Conservation (phyloP, 2,888 invertebrate genomes). For the Thera britannica region DNA sequence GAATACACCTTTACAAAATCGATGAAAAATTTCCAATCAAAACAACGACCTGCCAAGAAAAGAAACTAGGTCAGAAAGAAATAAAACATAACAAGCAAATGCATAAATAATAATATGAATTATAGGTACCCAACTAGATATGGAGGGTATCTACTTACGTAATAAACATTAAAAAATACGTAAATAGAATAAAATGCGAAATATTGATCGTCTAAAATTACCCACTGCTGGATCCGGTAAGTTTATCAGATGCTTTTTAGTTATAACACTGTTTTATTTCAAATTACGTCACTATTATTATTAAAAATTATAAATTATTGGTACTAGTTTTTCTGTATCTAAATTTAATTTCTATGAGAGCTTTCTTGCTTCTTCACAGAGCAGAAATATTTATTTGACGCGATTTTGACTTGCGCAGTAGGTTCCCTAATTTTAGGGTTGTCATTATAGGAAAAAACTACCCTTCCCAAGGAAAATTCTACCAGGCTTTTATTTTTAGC, state of each 20-base stretch:
- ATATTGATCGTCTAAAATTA: background rate
- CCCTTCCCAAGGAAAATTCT: slow-evolving; percentile 25
- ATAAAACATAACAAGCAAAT: too few species aligned
- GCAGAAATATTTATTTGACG: slow-evolving; percentile 49
- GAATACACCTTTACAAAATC: background rate
- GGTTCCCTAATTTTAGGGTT: slow-evolving; percentile 42
- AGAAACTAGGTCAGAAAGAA: background rate
- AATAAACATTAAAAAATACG: too few species aligned
- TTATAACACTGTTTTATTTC: background rate
- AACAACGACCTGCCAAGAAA: background rate
- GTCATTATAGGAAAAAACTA: slow-evolving; percentile 39
- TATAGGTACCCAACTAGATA: too few species aligned
- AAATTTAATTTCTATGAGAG: background rate
- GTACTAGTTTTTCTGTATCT: background rate
- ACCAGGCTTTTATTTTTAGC: too few species aligned
- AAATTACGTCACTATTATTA: background rate
- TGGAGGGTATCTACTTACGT: too few species aligned
- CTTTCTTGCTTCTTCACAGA: slow-evolving; percentile 41
- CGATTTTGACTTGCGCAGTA: slow-evolving; percentile 61
- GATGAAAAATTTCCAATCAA: too few species aligned
- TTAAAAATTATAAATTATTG: background rate
- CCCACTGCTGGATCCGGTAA: background rate
- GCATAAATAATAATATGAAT: too few species aligned
- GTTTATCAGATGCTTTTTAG: background rate
- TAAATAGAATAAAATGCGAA: too few species aligned